Conservation (phyloP, 2,113 vertebrate species). For the Sorex fumeus region DNA sequence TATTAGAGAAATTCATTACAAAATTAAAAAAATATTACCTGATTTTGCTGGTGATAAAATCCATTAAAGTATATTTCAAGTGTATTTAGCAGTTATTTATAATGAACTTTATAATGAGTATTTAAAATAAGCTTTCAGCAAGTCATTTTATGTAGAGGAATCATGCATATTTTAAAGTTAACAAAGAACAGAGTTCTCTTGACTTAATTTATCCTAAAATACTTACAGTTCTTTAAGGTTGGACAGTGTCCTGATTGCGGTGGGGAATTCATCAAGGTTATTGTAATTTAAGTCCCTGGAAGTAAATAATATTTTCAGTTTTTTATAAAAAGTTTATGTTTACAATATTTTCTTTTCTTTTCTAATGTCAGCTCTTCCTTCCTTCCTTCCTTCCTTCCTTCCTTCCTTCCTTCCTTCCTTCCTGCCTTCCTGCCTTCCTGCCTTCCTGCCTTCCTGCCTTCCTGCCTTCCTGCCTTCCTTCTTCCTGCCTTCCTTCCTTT, state of each 20-base stretch:
- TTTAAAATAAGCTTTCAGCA: slow-evolving; percentile 39
- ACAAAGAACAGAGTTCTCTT: slow-evolving; percentile 70
- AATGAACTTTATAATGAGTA: slow-evolving; percentile 3
- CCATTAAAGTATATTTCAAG: slow-evolving; percentile 59
- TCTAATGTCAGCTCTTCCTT: no score
- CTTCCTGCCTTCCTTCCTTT: no score
- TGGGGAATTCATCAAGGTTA: slow-evolving; percentile 92
- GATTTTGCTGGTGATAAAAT: slow-evolving; percentile 22
- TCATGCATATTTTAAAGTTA: slow-evolving; percentile 63
- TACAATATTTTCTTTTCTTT: background rate
- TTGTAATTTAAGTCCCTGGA: slow-evolving; percentile 94
- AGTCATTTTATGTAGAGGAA: background rate
- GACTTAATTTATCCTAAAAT: slow-evolving; percentile 60
- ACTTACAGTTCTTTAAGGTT: slow-evolving; percentile 97
- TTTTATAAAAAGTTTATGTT: slow-evolving; percentile 52
- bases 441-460: no score
- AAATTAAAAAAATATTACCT: background rate
- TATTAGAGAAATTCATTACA: slow-evolving; percentile 19
- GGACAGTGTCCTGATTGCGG: slow-evolving; percentile 91
- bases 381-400: no score
- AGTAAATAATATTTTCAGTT: slow-evolving; percentile 78
- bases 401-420: no score
- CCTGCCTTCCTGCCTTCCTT: no score
- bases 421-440: no score
- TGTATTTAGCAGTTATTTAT: slow-evolving; percentile 14